Conservation (phyloP, 2,797 vertebrate genomes). For the Helarctos malayanus region DNA sequence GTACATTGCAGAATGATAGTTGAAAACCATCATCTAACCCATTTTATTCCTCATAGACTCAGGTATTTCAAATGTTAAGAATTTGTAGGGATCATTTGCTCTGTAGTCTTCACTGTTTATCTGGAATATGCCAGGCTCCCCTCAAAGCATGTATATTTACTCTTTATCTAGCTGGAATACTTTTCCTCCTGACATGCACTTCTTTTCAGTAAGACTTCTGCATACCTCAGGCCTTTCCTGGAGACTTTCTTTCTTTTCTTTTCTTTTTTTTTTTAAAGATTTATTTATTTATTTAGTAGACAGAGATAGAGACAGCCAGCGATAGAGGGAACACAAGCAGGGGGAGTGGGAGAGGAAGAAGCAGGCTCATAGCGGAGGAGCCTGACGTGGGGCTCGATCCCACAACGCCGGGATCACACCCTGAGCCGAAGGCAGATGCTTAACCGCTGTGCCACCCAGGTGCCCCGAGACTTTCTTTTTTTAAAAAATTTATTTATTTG, state of each 20-base stretch:
- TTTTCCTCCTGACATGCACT: not conserved
- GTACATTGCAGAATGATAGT: not conserved
- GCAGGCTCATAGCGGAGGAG: no score
- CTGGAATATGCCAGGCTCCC: not conserved
- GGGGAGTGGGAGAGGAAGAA: no score
- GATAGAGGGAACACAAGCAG: no score
- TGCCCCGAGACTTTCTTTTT: not conserved
- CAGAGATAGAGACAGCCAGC: no score
- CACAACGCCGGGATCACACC: no score
- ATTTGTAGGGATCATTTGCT: not conserved
- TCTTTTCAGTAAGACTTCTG: not conserved
- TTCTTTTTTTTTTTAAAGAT: not conserved
- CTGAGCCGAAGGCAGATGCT: no score
- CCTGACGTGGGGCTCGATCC: no score
- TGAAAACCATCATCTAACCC: not conserved
- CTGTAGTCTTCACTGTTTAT: not conserved
- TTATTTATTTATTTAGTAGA: not conserved
- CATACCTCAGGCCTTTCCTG: not conserved
- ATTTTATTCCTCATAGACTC: conserved; percentile 15
- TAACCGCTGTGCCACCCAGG: no score
- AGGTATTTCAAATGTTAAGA: not conserved
- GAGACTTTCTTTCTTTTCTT: not conserved
- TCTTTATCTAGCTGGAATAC: not conserved
- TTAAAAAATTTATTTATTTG: no score
- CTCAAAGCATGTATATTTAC: not conserved